Conservation (phyloP, 2,113 vertebrate species). For the Tragelaphus imberbis region DNA sequence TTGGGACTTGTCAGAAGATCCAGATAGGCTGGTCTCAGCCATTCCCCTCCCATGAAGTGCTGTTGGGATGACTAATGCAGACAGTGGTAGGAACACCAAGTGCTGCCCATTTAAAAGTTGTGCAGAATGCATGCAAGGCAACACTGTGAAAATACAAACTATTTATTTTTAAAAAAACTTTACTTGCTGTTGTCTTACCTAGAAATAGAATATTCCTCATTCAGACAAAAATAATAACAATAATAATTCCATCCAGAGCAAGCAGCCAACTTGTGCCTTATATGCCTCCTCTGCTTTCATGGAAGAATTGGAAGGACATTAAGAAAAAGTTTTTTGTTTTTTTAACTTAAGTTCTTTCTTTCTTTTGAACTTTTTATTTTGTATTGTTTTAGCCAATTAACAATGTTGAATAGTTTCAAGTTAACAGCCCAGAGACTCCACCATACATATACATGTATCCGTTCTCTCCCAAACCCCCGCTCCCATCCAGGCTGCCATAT, state of each 20-base stretch:
- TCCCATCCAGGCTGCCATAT: not conserved
- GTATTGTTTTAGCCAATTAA: not conserved
- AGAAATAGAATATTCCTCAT: slow-evolving; percentile 1
- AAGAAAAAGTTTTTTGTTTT: not conserved
- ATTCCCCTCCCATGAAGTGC: slow-evolving; percentile 2
- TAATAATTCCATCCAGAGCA: not conserved
- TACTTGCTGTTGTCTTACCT: not conserved
- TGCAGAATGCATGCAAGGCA: not conserved
- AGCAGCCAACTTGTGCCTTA: not conserved
- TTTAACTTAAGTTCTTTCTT: not conserved
- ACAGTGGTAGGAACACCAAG: not conserved
- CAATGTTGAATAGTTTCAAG: not conserved
- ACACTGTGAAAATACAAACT: slow-evolving; percentile 3
- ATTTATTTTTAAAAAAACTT: not conserved
- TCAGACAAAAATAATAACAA: not conserved
- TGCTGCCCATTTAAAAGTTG: not conserved
- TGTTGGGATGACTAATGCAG: not conserved
- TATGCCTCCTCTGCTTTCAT: not conserved
- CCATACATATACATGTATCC: not conserved
- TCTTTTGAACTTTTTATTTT: not conserved
- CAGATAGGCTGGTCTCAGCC: not conserved
- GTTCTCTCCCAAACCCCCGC: not conserved
- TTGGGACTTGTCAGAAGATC: slow-evolving; percentile 11
- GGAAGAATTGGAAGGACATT: not conserved
- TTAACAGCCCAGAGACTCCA: not conserved